Evolutionary conservation across 2,888 invertebrate genomes (phyloP).

Genomic region (Stomorhina lunata): DNA sequence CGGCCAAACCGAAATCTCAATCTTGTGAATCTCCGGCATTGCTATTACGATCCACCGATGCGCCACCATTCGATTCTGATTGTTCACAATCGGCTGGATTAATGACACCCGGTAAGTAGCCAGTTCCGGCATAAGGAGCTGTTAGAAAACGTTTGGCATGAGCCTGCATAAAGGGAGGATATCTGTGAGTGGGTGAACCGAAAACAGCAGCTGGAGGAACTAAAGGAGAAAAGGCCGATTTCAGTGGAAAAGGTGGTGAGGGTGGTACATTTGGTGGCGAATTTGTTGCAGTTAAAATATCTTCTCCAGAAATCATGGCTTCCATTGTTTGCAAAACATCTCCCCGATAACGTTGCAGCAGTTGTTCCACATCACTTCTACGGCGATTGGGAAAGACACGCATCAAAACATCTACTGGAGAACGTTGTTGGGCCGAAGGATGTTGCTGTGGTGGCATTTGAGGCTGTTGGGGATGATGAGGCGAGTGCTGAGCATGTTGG

Average conservation of each 20-base stretch:
- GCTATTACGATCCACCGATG: slow-evolving; percentile 76
- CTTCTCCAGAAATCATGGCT: slow-evolving; percentile 87
- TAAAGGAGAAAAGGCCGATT: slow-evolving; percentile 90
- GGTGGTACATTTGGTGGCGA: slow-evolving; percentile 74
- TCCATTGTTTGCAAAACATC: slow-evolving; percentile 97
- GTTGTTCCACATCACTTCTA: slow-evolving; percentile 91
- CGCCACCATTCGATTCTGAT: slow-evolving; percentile 80
- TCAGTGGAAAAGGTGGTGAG: slow-evolving; percentile 79
- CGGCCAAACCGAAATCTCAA: slow-evolving; percentile 72
- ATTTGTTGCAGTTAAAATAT: slow-evolving; percentile 69
- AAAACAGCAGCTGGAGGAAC: slow-evolving; percentile 80
- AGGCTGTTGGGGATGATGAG: slow-evolving; percentile 69
- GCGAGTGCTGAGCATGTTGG: slow-evolving; percentile 69
- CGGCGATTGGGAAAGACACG: slow-evolving; percentile 94
- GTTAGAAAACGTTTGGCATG: slow-evolving; percentile 88
- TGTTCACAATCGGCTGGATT: slow-evolving; percentile 78
- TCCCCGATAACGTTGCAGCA: slow-evolving; percentile 90
- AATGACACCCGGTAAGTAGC: slow-evolving; percentile 90
- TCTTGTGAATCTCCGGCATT: slow-evolving; percentile 80
- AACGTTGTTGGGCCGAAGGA: slow-evolving; percentile 79
- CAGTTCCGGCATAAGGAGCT: slow-evolving; percentile 91
- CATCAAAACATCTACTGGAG: slow-evolving; percentile 92
- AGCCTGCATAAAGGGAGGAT: slow-evolving; percentile 81
- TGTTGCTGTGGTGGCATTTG: slow-evolving; percentile 58
- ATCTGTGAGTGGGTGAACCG: slow-evolving; percentile 78